Evolutionary conservation across 2,888 invertebrate species (phyloP), one percentile per base, ranked within the genome.

Genomic region (Hirtodrosophila cameraria): DNA sequence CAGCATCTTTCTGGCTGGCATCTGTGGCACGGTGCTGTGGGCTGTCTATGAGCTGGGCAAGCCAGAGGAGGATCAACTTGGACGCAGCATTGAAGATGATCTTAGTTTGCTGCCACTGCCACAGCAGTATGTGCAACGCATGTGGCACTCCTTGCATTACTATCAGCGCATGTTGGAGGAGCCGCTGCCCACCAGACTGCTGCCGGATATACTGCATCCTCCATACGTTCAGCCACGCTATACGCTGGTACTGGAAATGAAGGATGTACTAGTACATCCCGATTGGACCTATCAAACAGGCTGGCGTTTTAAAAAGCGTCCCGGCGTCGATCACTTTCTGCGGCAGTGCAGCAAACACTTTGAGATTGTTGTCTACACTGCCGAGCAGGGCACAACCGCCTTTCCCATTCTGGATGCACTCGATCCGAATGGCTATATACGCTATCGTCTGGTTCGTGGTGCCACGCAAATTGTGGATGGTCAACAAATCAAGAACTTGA

Each of bases 281-380:
- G 99, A 99, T 89, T 99, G 99, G 99, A 98, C 98, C 89, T 98
- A 98, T 88, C 95, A 96, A 90, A 98, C 98, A 64, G 99, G 99
- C 1, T 99, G 98, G 98, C 94, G 99, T 78, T 99, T 99, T 90
- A 98, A 99, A 91, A 99, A 99, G 91, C 94, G 99, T 33, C 99
- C 99, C 0, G 98, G 97, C 23, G 94, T 99, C 0, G 98, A 99
- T 87, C 95, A 97, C 84, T 98, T 99, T 90, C 92, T 99, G 18
- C 96, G 97, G 87, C 94, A 96, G 63, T 93, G 97, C 38, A 95
- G 96, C 9, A 95, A 95, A 55, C 95, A 97, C 11, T 99, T 97
- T 91, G 99, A 99, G 92, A 95, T 98, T 71, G 97, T 99, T 4
- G 94, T 99, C 55, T 99, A 96, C 90, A 99, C 99, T 0, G 94